phyloP scores from a whole-genome alignment of 2,797 vertebrate genomes.

The Paramormyrops hopkinsi region DNA sequence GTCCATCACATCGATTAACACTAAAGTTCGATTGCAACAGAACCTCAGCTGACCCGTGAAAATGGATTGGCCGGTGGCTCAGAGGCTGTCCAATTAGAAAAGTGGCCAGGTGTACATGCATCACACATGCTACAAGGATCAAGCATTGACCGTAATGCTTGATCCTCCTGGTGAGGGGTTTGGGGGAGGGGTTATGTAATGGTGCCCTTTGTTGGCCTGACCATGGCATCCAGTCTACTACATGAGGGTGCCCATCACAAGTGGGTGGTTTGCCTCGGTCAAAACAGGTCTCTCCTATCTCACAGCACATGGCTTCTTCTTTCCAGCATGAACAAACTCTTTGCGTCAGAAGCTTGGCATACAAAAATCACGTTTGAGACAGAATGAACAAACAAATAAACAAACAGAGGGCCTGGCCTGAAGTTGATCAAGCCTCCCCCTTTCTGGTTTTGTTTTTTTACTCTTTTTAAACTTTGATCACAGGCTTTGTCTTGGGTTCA shows the following conservation, averaged over 20 bases:
- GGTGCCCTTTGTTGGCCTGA: slow-evolving; percentile 25
- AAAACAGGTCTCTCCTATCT: not conserved
- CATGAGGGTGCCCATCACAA: slow-evolving; percentile 15
- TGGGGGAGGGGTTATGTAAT: slow-evolving; percentile 45
- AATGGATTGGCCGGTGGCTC: slow-evolving; percentile 35
- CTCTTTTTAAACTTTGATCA: not conserved
- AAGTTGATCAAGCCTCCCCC: not conserved
- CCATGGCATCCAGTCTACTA: slow-evolving; percentile 33
- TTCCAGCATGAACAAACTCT: not conserved
- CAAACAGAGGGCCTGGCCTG: not conserved
- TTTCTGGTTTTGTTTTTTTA: not conserved
- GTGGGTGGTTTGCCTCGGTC: not conserved
- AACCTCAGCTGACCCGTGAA: slow-evolving; percentile 42
- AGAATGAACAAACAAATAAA: not conserved
- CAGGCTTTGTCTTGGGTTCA: not conserved
- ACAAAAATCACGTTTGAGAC: not conserved
- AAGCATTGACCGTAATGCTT: not conserved
- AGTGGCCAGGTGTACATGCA: not conserved
- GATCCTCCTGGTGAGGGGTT: not conserved
- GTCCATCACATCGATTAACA: slow-evolving; percentile 4
- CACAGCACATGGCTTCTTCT: not conserved
- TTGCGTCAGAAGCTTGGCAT: not conserved
- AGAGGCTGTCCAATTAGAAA: not conserved
- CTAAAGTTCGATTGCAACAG: not conserved
- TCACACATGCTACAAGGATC: not conserved